phyloP scores from a whole-genome alignment of 2,888 invertebrate species.

The Darwinula stevensoni region DNA sequence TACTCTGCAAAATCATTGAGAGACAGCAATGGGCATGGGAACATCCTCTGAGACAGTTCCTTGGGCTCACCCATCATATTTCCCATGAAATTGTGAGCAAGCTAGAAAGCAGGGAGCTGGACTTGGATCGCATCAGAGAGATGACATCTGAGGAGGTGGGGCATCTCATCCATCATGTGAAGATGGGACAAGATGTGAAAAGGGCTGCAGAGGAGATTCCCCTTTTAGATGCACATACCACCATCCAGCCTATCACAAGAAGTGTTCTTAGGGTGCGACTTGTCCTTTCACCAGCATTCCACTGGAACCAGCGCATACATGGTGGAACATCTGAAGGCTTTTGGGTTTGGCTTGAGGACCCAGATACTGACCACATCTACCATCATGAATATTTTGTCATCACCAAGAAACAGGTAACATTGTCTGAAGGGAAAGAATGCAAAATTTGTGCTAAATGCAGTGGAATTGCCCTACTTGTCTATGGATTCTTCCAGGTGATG shows the following conservation, averaged over 20 bases:
- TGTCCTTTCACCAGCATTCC: slow-evolving; percentile 35
- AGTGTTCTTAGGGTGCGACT: slow-evolving; percentile 58
- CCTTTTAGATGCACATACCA: slow-evolving; percentile 43
- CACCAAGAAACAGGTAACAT: slow-evolving; percentile 43
- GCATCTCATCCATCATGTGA: slow-evolving; percentile 45
- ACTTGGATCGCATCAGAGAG: slow-evolving; percentile 45
- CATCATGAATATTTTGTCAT: slow-evolving; percentile 76
- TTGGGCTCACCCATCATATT: slow-evolving; percentile 21
- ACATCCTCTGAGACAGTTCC: slow-evolving; percentile 59
- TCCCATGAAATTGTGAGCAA: slow-evolving; percentile 46
- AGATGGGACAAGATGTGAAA: slow-evolving; percentile 41
- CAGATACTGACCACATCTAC: slow-evolving; percentile 72
- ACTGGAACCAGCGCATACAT: slow-evolving; percentile 71
- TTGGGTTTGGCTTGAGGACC: slow-evolving; percentile 96
- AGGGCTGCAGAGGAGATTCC: slow-evolving; percentile 65
- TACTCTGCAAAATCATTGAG: slow-evolving; percentile 75
- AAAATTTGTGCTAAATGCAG: not conserved
- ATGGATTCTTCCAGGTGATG: slow-evolving; percentile 25
- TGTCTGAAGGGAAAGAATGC: slow-evolving; percentile 7
- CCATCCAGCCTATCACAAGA: slow-evolving; percentile 78
- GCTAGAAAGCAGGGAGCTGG: slow-evolving; percentile 33
- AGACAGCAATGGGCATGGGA: slow-evolving; percentile 63
- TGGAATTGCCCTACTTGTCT: not conserved
- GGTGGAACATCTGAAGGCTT: slow-evolving; percentile 65
- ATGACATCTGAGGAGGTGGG: slow-evolving; percentile 61